Evolutionary conservation across 2,797 vertebrate species (phyloP).

Genomic region (Dallia pectoralis): DNA sequence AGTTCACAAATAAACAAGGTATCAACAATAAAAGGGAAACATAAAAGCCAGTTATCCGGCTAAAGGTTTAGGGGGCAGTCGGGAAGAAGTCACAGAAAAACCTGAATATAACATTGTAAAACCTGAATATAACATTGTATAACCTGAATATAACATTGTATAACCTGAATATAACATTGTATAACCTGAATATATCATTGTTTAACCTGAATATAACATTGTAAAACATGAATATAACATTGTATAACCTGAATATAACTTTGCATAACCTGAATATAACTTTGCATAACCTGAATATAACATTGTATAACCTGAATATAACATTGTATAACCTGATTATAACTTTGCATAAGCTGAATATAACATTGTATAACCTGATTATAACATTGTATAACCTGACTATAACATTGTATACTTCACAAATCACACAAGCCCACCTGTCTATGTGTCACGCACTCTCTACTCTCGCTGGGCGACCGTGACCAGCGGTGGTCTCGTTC

Average conservation of each 20-base stretch:
- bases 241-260: too few relatives aligned
- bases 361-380: too few relatives aligned
- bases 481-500: constrained; percentile 81
- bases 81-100: constrained; percentile 59
- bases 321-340: too few relatives aligned
- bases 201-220: too few relatives aligned
- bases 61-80: constrained; percentile 30
- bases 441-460: constrained; percentile 87
- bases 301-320: too few relatives aligned
- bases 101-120: constrained; percentile 23
- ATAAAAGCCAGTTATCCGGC: constrained; percentile 15
- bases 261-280: too few relatives aligned
- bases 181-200: too few relatives aligned
- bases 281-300: too few relatives aligned
- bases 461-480: constrained; percentile 89
- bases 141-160: neutral
- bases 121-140: neutral
- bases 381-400: too few relatives aligned
- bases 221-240: too few relatives aligned
- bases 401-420: neutral
- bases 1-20: neutral
- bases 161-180: neutral
- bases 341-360: too few relatives aligned
- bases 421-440: constrained; percentile 82
- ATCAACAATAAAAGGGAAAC: constrained; percentile 2